Evolutionary conservation across 2,113 vertebrate genomes (phyloP), one percentile per base, ranked within the genome.

Genomic region (Arenaria interpres): DNA sequence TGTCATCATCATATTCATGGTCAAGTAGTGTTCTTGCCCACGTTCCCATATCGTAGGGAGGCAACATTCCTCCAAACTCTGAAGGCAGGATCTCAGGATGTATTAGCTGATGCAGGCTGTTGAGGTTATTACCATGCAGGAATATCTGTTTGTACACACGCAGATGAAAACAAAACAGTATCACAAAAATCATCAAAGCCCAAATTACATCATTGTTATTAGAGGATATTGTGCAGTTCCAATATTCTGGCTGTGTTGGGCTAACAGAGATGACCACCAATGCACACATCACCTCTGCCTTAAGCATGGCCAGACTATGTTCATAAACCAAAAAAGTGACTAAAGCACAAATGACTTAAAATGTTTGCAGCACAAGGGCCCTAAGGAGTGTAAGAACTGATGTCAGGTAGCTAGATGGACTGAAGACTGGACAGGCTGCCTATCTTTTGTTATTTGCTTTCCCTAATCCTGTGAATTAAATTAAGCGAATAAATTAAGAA

Each of bases 1-100:
- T 98, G 97, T 99, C 99, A 85, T 99, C 99, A 17, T 99, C 99
- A 6, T 99, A 99, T n/a, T 99, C 99, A 1, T 99, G 99, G 96
- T 99, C 99, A n/a, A 99, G 98, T 88, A 99, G 98, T 20, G 99
- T 98, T 89, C 99, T 98, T n/a, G 99, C 99, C 99, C 99, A 99
- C 0, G 99, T 99, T 21, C 99, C 99, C 99, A 99, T 99, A 74
- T 99, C 99, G 16, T 99, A 99, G 24, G 99, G 99, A 10, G 99
- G 99, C 97, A 99, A 97, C 99, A 99, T 99, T 72, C 99, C 99
- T 43, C 99, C 99, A 94, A 99, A 99, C 93, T 99, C 99, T 14
- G 99, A 99, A 46, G 99, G 99, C 60, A 99, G 94, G 96, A 99
- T 99, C 98, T 99, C 99, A 1, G 99, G 99, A 94, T 99, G 99